phyloP scores from a whole-genome alignment of 2,113 vertebrate species.

The Istiophorus platypterus region DNA sequence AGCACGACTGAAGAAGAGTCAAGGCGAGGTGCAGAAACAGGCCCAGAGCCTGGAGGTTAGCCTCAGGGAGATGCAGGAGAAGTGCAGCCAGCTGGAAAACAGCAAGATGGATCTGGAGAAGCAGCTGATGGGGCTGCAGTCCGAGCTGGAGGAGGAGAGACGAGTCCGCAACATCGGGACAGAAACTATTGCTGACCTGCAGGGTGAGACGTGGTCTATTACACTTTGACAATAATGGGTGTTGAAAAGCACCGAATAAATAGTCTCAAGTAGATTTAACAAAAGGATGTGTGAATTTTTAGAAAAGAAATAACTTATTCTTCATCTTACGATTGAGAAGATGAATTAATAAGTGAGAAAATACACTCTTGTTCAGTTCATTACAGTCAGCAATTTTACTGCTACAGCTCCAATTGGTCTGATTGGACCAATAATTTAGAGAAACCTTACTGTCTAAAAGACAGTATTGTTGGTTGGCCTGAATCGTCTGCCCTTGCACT shows the following conservation, averaged over 20 bases:
- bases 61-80: slow-evolving; percentile 92
- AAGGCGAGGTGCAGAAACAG: slow-evolving; percentile 92
- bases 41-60: slow-evolving; percentile 91
- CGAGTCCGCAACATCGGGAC: slow-evolving; percentile 87
- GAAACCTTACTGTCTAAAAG: neutral
- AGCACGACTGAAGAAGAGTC: slow-evolving; percentile 90
- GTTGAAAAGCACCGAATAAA: neutral
- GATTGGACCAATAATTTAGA: neutral
- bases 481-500: neutral
- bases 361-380: too few relatives aligned
- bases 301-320: neutral
- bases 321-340: neutral
- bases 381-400: neutral
- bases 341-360: neutral
- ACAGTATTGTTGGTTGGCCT: neutral
- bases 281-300: neutral
- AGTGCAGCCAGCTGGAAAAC: slow-evolving; percentile 90
- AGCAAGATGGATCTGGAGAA: slow-evolving; percentile 92
- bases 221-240: neutral
- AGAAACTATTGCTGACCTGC: slow-evolving; percentile 92
- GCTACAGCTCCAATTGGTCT: neutral
- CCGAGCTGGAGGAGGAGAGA: slow-evolving; percentile 91
- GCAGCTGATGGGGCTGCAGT: slow-evolving; percentile 90
- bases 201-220: slow-evolving; percentile 85
- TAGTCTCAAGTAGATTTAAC: neutral